phyloP scores from a whole-genome alignment of 2,888 invertebrate species.

The Aproaerema taeniolella region DNA sequence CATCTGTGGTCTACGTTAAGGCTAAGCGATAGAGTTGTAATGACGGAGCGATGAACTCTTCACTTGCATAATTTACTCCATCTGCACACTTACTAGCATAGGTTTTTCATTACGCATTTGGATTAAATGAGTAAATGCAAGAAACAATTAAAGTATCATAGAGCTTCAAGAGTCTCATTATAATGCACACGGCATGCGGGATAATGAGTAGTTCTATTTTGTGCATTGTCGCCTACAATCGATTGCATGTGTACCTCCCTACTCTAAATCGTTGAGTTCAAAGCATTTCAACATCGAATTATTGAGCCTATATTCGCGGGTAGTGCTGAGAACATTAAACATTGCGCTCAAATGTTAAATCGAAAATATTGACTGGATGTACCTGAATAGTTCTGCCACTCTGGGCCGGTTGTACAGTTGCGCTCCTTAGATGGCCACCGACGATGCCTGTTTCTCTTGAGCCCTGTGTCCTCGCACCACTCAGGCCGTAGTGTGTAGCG shows the following conservation, averaged over 20 bases:
- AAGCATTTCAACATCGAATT: constrained; percentile 8
- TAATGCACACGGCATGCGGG: constrained; percentile 4
- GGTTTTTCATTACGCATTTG: background rate
- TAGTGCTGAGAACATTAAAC: constrained; percentile 27
- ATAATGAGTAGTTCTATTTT: constrained; percentile 4
- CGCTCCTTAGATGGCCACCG: constrained; percentile 62
- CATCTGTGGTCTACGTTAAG: constrained; percentile 32
- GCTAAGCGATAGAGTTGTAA: constrained; percentile 34
- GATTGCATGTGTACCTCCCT: background rate
- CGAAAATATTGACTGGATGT: constrained; percentile 47
- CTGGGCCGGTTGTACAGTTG: constrained; percentile 70
- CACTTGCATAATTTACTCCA: constrained; percentile 8
- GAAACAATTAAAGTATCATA: no score
- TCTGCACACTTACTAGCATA: background rate
- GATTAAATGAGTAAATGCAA: constrained; percentile 3
- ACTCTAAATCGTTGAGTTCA: background rate
- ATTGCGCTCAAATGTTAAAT: constrained; percentile 38
- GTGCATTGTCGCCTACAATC: constrained; percentile 3
- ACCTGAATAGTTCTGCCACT: constrained; percentile 55
- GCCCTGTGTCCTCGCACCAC: constrained; percentile 6
- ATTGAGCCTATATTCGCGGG: constrained; percentile 20
- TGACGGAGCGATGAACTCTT: constrained; percentile 27
- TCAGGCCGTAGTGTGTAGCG: no score
- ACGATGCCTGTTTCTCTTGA: constrained; percentile 56
- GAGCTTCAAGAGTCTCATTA: background rate